Evolutionary conservation across 2,113 vertebrate genomes (phyloP).

Genomic region (Hippocampus abdominalis): DNA sequence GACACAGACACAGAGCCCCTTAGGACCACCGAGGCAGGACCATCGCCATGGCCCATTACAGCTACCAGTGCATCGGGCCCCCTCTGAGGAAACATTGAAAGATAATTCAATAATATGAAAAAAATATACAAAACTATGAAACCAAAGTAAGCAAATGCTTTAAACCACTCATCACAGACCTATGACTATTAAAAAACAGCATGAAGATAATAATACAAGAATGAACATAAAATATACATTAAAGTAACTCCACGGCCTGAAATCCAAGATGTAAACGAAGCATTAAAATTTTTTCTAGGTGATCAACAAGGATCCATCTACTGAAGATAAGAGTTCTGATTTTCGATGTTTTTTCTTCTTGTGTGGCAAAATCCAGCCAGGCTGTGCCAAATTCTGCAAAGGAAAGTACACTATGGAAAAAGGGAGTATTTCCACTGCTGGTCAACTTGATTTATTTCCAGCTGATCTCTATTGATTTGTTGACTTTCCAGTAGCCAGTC

Average conservation of each 20-base stretch:
- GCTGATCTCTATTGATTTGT: constrained; percentile 37
- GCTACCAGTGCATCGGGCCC: neutral
- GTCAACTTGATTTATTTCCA: constrained; percentile 18
- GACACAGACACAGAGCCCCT: neutral
- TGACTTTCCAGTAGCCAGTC: constrained; percentile 13
- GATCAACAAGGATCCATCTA: too few relatives aligned
- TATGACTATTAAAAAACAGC: neutral
- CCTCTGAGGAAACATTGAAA: too few relatives aligned
- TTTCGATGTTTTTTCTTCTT: neutral
- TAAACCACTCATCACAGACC: neutral
- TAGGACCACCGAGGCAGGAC: neutral
- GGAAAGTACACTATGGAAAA: constrained; percentile 10
- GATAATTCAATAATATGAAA: neutral
- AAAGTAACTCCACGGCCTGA: too few relatives aligned
- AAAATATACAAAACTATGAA: neutral
- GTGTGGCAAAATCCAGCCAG: neutral
- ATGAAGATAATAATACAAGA: too few relatives aligned
- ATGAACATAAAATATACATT: too few relatives aligned
- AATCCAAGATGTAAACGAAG: too few relatives aligned
- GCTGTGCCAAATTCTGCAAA: neutral
- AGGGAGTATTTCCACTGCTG: neutral
- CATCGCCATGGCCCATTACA: neutral
- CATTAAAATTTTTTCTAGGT: too few relatives aligned
- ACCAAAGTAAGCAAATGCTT: neutral
- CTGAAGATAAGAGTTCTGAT: neutral